Evolutionary conservation across 2,113 vertebrate species (phyloP).

Genomic region (Eubucco bourcierii): DNA sequence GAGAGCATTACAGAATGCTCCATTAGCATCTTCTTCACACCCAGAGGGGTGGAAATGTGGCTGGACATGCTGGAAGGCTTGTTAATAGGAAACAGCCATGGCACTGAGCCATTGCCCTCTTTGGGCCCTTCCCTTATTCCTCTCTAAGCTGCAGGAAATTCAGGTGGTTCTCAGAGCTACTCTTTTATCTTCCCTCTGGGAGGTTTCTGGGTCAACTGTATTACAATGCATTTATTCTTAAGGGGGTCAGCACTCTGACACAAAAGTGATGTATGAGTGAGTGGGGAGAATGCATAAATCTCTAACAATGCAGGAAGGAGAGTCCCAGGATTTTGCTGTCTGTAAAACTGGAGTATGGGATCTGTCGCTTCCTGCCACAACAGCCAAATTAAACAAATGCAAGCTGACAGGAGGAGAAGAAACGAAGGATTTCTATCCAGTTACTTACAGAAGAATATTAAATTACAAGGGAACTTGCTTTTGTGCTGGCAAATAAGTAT

Average conservation of each 20-base stretch:
- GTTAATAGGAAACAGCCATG: slow-evolving; percentile 1
- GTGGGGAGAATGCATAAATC: slow-evolving; percentile 53
- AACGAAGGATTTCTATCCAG: slow-evolving; percentile 60
- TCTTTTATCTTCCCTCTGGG: slow-evolving; percentile 39
- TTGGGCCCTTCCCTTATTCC: slow-evolving; percentile 1
- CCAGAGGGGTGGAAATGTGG: accelerated
- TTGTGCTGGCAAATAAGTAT: slow-evolving; percentile 54
- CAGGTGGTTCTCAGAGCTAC: not conserved
- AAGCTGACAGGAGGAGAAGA: slow-evolving; percentile 60
- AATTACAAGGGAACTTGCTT: slow-evolving; percentile 27
- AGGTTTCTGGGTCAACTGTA: slow-evolving; percentile 55
- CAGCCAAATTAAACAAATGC: slow-evolving; percentile 57
- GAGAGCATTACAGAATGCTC: not conserved
- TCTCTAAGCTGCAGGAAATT: slow-evolving; percentile 6
- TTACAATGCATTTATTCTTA: slow-evolving; percentile 68
- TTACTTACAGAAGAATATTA: slow-evolving; percentile 61
- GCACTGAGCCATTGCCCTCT: not conserved
- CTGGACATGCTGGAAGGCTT: not conserved
- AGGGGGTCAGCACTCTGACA: slow-evolving; percentile 52
- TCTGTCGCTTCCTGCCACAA: slow-evolving; percentile 44
- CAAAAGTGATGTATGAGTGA: slow-evolving; percentile 29
- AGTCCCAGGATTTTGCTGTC: slow-evolving; percentile 27
- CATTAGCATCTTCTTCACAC: not conserved
- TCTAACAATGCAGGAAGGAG: slow-evolving; percentile 11
- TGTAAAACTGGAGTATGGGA: not conserved